phyloP scores from a whole-genome alignment of 2,113 vertebrate genomes.

The Mugil cephalus region DNA sequence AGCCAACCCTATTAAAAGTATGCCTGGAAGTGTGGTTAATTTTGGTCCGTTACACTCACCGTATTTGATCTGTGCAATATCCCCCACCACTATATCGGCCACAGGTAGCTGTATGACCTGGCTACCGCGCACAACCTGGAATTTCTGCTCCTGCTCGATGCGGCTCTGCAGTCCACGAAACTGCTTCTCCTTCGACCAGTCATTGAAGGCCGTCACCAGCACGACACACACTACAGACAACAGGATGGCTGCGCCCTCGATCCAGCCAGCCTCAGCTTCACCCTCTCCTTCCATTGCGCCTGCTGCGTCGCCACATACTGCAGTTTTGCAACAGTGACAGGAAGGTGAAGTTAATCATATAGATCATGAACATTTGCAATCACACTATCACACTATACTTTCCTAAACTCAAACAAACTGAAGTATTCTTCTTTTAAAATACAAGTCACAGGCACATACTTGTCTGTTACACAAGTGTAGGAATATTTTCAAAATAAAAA shows the following conservation, averaged over 20 bases:
- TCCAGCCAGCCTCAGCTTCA: constrained; percentile 97
- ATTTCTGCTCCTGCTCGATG: constrained; percentile 99
- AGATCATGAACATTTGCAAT: background rate
- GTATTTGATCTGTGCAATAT: constrained; percentile 98
- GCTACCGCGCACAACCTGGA: constrained; percentile 92
- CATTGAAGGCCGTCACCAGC: constrained; percentile 98
- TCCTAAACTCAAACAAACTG: background rate
- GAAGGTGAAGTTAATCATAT: background rate
- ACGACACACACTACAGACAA: constrained; percentile 98
- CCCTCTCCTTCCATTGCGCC: constrained; percentile 93
- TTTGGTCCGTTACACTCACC: constrained; percentile 82
- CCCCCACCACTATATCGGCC: constrained; percentile 95
- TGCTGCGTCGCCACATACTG: constrained; percentile 88
- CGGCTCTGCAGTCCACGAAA: constrained; percentile 97
- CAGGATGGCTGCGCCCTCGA: constrained; percentile 97
- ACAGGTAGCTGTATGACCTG: constrained; percentile 97
- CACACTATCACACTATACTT: too few species aligned
- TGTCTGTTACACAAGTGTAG: too few species aligned
- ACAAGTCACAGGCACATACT: too few species aligned
- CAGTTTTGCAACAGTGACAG: constrained; percentile 9
- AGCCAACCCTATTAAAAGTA: constrained; percentile 18
- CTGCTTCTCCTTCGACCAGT: constrained; percentile 99
- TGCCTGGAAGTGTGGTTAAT: background rate
- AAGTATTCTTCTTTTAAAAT: background rate
- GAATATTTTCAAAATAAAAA: too few species aligned